Base-by-base conservation (phyloP, 2,113 vertebrate genomes). In the Ammodytes marinus region DNA sequence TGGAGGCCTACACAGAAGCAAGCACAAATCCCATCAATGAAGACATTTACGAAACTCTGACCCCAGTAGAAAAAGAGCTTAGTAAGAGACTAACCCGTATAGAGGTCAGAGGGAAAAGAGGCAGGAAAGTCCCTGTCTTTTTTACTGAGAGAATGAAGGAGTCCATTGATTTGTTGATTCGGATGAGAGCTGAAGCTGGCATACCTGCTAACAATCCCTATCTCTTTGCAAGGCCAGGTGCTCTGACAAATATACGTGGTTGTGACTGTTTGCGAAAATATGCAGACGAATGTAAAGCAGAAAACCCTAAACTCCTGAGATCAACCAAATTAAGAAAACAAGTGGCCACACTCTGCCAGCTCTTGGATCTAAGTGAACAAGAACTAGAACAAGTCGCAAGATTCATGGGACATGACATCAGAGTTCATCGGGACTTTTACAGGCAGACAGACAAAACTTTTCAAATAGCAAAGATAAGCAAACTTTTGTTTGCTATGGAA, bases 401-500 rank as follows among this genome's bases (percentile, higher is more conserved):
- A n/a, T 72, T 79, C 14, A 79, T 79, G 77, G 68, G 67, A 3
- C 77, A 79, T 64, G 57, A 79, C 15, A 57, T 79, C 57, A 53
- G 68, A 57, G 77, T 79, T 12, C 77, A 79, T 6, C 8, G 12
- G 0, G 58, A 79, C 27, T 79, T 54, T 64, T 55, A 66, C 39
- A 0, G 27, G 27, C 27, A 27, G 27, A 27, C 27, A 27, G 27
- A 27, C 27, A 49, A 50, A 67, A 67, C 64, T 7, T 67, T 67
- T 39, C 46, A 67, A 67, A 67, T 67, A 1, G 46, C 46, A 45
- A 67, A 67, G 27, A 67, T 15, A 35, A 49, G 19, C 9, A 49
- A 66, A 15, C 63, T 66, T 35, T n/a, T 75, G n/a, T 82, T 63
- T 85, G 74, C 75, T 35, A 80, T 83, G 82, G 79, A 77, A 47